Percentiles rank a stretch among this genome's conserved stretches.
phyloP scores from a whole-genome alignment of 2,113 vertebrate species.

The Serinus canaria region DNA sequence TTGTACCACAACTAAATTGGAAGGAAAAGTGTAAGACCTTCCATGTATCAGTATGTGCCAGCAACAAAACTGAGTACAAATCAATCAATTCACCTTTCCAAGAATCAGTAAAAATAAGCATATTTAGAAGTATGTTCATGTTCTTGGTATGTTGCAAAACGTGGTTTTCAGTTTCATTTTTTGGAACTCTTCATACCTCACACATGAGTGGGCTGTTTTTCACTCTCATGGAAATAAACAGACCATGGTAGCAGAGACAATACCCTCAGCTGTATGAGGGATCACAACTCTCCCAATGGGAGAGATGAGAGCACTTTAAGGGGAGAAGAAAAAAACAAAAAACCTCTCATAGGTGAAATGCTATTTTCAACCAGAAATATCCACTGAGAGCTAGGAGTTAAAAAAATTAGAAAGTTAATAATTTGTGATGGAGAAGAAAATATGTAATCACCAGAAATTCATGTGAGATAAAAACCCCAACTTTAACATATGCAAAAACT shows the following conservation, averaged over 20 bases:
- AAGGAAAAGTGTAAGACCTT: not conserved
- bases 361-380: not conserved
- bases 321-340: not conserved
- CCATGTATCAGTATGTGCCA: not conserved
- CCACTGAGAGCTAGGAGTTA: not conserved
- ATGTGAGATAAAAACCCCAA: not conserved
- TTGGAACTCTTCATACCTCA: not conserved
- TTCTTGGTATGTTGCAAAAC: not conserved
- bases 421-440: not conserved
- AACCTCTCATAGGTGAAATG: not conserved
- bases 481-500: not conserved
- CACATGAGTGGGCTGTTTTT: not conserved
- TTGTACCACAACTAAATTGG: not conserved
- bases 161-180: not conserved
- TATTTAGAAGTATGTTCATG: not conserved
- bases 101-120: not conserved
- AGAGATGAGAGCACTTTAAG: not conserved
- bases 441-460: not conserved
- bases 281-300: not conserved
- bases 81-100: not conserved
- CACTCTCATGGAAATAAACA: not conserved
- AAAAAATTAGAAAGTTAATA: not conserved
- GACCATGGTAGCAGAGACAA: not conserved
- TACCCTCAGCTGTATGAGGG: not conserved
- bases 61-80: not conserved